Evolutionary conservation across 2,113 vertebrate genomes (phyloP).

Genomic region (Psephotus haematonotus): DNA sequence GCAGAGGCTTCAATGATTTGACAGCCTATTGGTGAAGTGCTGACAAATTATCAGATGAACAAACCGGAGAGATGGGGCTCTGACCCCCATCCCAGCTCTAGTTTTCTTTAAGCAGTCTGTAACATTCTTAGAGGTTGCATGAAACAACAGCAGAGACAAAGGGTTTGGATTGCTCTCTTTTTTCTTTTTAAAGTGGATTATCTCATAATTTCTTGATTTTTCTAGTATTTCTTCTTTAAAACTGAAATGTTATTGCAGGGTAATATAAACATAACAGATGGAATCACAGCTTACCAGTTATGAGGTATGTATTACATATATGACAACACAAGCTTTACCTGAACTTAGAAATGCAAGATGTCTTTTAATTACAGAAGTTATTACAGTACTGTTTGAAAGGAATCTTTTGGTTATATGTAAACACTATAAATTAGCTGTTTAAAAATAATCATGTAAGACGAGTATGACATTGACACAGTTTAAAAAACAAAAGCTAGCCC

Average conservation of each 20-base stretch:
- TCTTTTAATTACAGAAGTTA: constrained; percentile 43
- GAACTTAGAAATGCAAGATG: constrained; percentile 12
- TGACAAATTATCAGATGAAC: background rate
- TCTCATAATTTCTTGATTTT: background rate
- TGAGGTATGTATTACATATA: background rate
- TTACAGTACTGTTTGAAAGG: constrained; percentile 64
- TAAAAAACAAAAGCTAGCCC: constrained; percentile 60
- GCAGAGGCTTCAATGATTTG: background rate
- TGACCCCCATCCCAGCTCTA: background rate
- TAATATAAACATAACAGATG: background rate
- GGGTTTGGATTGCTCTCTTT: background rate
- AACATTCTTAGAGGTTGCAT: background rate
- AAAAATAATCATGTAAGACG: constrained; percentile 73
- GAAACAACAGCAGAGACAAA: background rate
- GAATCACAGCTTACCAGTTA: background rate
- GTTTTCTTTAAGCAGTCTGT: background rate
- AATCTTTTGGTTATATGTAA: constrained; percentile 66
- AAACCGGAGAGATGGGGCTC: background rate
- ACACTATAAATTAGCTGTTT: constrained; percentile 65
- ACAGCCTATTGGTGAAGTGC: background rate
- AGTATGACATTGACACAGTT: constrained; percentile 55
- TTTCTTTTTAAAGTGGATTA: background rate
- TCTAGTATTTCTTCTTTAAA: constrained; percentile 19
- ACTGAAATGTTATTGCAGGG: background rate
- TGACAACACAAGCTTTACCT: background rate